Base-by-base conservation (phyloP, 1,140 invertebrate species). In the Lasioglossum baleicum region DNA sequence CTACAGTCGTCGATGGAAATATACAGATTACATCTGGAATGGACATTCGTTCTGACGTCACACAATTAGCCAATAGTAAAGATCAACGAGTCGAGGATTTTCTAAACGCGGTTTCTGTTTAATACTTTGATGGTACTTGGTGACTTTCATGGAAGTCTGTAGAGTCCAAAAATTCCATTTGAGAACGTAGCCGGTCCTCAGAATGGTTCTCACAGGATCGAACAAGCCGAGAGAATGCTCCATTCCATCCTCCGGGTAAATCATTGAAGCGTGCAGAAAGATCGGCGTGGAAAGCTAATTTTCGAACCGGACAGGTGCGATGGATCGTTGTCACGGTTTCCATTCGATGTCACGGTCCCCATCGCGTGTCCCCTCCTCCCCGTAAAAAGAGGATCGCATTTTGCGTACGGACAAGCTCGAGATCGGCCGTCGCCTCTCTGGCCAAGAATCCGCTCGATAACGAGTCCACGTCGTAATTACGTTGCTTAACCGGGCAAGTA, bases 401-500 rank as follows among this genome's bases (percentile, higher is more conserved):
- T 42, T 17, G 51, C 20, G 40, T 40, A 65, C 44, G 44, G 26
- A 64, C 48, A 73, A 40, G 48, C 20, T 60, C 65, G 53, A 10
- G 66, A n/a, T 70, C 56, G 35, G 20, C 67, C 15, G 20, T 58
- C 22, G 48, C 68, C 51, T 0, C 26, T 26, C 26, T 26, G 26
- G 51, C 44, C 51, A 15, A 35, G 51, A 51, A 13, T 53, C 42
- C 22, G 65, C 65, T 67, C 65, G 65, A 67, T 26, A 64, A 64
- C 53, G 77, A 88, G 77, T 60, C 69, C 77, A 63, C 76, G 44
- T 65, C 72, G 72, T 84, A 88, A 88, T 88, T 88, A 86, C 83
- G 66, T 82, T 82, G 82, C 83, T 85, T 86, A 88, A 88, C 87
- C 72, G 84, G 82, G 63, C 86, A 82, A 82, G 79, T 85, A 85